These are phyloP conservation scores for Lymantria monacha DNA, from an alignment of 2,888 invertebrate genomes.

Conservation along the genomic window DNA sequence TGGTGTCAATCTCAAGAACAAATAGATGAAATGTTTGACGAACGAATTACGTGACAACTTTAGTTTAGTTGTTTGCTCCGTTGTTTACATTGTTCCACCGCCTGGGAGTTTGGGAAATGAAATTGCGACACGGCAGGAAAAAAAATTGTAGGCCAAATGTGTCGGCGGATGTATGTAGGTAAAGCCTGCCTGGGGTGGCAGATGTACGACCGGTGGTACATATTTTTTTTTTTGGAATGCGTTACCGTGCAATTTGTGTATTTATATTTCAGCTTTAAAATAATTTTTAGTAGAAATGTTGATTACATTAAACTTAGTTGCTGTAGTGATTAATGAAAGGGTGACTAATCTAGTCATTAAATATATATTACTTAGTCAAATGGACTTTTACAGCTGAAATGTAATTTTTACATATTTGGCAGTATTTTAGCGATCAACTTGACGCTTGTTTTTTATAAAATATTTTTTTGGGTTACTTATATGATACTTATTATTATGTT, in stretches of 20 bases:
- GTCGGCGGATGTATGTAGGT: slow-evolving; percentile 45
- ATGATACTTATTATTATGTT: too few relatives aligned
- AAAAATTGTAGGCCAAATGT: slow-evolving; percentile 32
- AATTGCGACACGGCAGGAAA: slow-evolving; percentile 44
- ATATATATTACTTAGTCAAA: slow-evolving; percentile 5
- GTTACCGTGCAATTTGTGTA: slow-evolving; percentile 35
- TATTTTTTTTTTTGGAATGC: slow-evolving; percentile 31
- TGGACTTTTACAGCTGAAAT: background rate
- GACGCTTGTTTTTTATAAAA: too few relatives aligned
- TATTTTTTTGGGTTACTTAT: too few relatives aligned
- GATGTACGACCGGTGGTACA: slow-evolving; percentile 34
- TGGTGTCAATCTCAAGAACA: slow-evolving; percentile 77
- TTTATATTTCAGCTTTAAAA: slow-evolving; percentile 20
- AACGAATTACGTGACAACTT: slow-evolving; percentile 78
- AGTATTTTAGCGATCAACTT: too few relatives aligned
- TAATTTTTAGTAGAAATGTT: slow-evolving; percentile 17
- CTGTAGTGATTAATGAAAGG: slow-evolving; percentile 5
- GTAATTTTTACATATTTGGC: background rate
- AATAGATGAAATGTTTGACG: slow-evolving; percentile 69
- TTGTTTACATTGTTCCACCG: slow-evolving; percentile 50
- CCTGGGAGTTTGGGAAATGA: slow-evolving; percentile 52
- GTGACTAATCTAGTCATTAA: background rate
- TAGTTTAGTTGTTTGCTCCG: slow-evolving; percentile 48
- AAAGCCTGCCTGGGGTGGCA: slow-evolving; percentile 36
- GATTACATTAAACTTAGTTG: slow-evolving; percentile 22